Conservation (phyloP, 2,113 vertebrate species). For the Nothoprocta perdicaria region DNA sequence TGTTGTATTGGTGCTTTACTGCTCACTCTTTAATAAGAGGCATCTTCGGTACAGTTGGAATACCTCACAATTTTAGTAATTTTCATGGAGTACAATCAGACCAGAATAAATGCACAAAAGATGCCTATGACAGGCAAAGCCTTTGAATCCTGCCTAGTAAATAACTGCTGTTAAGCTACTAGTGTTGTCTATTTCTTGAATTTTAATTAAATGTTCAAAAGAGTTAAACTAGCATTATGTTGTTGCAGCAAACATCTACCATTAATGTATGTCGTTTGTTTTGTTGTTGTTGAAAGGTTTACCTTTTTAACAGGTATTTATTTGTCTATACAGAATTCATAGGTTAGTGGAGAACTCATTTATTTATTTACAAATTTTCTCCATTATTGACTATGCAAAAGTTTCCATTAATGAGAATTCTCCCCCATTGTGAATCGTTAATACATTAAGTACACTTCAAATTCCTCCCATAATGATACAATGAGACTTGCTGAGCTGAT, state of each 20-base stretch:
- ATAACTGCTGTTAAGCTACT: not conserved
- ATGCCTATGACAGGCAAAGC: not conserved
- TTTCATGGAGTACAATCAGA: not conserved
- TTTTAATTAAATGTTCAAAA: not conserved
- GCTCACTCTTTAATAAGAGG: accelerated
- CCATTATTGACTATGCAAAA: conserved; percentile 55
- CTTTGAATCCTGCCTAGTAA: not conserved
- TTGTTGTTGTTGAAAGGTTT: not conserved
- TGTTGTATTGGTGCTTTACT: not conserved
- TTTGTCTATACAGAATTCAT: conserved; percentile 2
- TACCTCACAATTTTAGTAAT: not conserved
- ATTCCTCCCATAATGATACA: conserved; percentile 57
- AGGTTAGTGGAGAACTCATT: not conserved
- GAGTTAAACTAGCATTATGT: not conserved
- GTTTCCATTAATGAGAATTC: conserved; percentile 58
- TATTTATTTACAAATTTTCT: conserved; percentile 54
- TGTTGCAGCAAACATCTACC: not conserved
- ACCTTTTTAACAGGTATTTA: not conserved
- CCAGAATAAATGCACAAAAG: not conserved
- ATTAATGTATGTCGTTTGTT: not conserved
- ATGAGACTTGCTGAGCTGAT: conserved; percentile 61
- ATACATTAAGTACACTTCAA: conserved; percentile 68
- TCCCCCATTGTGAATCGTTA: conserved; percentile 54
- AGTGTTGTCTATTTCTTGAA: not conserved
- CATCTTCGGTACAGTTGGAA: not conserved